These are phyloP conservation scores for Trachelus stipa DNA, from an alignment of 2,888 invertebrate genomes.

Conservation along the genomic window DNA sequence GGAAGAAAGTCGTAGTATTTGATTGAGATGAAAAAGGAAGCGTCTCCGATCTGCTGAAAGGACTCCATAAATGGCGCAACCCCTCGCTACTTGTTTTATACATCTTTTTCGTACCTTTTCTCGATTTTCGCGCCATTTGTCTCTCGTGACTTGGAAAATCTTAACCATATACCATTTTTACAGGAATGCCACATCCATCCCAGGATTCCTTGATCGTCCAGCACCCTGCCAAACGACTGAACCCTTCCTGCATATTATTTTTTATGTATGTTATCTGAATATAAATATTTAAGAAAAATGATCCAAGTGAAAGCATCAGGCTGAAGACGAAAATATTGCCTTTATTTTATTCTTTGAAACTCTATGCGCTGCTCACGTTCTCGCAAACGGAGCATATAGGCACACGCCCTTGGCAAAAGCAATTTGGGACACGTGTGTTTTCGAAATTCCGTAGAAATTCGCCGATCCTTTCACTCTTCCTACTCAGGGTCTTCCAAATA, in stretches of 20 bases:
- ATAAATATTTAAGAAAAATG: background rate
- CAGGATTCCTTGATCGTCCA: background rate
- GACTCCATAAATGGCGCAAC: background rate
- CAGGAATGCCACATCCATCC: background rate
- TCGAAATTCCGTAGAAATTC: background rate
- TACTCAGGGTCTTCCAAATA: background rate
- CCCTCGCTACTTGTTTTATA: background rate
- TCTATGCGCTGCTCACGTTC: background rate
- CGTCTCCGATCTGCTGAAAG: background rate
- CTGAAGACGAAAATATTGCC: background rate
- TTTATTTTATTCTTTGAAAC: background rate
- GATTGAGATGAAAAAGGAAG: background rate
- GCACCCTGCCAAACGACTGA: background rate
- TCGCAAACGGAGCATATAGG: background rate
- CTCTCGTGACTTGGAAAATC: background rate
- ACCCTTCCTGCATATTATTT: background rate
- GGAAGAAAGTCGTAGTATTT: background rate
- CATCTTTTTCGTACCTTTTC: background rate
- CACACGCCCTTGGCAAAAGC: background rate
- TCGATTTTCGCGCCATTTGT: background rate
- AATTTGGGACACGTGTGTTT: background rate
- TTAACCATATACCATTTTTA: background rate
- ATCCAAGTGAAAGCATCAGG: background rate
- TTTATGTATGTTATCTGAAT: background rate
- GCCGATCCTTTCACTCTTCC: background rate